phyloP scores from a whole-genome alignment of 2,113 vertebrate genomes.

The Otus sunia region DNA sequence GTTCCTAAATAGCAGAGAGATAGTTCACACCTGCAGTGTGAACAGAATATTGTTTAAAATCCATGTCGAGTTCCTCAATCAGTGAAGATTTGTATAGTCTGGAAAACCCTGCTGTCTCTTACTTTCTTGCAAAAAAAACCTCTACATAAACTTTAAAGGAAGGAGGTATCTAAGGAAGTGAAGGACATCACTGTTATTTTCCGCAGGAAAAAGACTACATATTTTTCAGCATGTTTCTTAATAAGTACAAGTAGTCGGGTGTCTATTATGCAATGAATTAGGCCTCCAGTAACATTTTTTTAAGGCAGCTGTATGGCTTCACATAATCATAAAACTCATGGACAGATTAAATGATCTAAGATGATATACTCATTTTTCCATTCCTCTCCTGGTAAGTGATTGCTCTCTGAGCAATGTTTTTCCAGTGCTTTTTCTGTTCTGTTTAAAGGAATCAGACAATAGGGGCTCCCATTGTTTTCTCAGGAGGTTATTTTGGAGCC shows the following conservation, averaged over 20 bases:
- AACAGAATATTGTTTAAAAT: background rate
- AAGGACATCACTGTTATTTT: background rate
- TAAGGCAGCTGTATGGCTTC: background rate
- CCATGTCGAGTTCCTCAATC: background rate
- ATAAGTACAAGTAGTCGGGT: background rate
- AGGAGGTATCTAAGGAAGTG: background rate
- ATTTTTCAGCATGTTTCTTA: background rate
- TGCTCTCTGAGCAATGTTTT: conserved; percentile 20
- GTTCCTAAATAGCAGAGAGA: background rate
- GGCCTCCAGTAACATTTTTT: background rate
- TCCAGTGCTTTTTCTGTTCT: conserved; percentile 31
- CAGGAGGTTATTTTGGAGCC: background rate
- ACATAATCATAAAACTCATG: background rate
- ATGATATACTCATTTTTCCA: conserved; percentile 1
- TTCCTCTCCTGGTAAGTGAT: background rate
- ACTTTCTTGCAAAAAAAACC: background rate
- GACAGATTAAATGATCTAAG: conserved; percentile 15
- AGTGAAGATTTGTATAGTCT: background rate
- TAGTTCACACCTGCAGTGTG: background rate
- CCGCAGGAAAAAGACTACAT: background rate
- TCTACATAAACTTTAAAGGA: background rate
- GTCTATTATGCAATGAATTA: background rate
- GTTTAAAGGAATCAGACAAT: conserved; percentile 27
- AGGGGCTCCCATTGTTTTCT: conserved; percentile 34
- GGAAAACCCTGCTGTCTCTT: background rate